Evolutionary conservation across 2,113 vertebrate genomes (phyloP), one percentile per base, ranked within the genome.

Genomic region (Equus przewalskii): DNA sequence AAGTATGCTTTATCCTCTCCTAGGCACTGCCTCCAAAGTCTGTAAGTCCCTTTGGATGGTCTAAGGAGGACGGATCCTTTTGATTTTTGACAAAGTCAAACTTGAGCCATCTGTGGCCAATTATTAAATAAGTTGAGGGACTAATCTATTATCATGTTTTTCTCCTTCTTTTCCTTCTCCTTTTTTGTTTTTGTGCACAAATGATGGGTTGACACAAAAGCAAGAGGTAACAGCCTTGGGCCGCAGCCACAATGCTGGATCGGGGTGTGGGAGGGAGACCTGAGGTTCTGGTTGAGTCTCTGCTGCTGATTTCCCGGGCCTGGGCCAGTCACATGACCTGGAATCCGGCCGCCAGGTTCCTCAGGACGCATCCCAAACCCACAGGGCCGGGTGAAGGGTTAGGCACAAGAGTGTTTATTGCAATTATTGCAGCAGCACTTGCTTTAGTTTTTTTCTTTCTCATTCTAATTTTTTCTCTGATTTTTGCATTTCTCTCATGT

Each of bases 351-450:
- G 13, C 56, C 16, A 6, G 33, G 13, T 7, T 51, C 36, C 41
- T 26, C 10, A 7, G 64, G n/a, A 41, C n/a, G 21, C 0, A 5
- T 26, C 15, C 11, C 0, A 44, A 49, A 15, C 11, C 1, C 12
- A 7, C 33, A 19, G 1, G 0, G 0, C 11, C 5, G 81, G n/a
- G 30, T 15, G 28, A 19, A 36, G 62, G 19, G 12, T 41, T 13
- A 9, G 30, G 75, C 6, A 0, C 2, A 22, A 22, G 49, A 58
- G 49, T 6, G 51, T 54, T 54, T 13, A 54, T 54, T 14, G 5
- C 1, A 3, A 9, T 1, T 0, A 18, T 3, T 4, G n/a, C 3
- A 21, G 83, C 22, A 3, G 5, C 2, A 0, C 15, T 8, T 15
- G 28, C 33, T 36, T 2, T 2, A 12, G 30, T 2, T 36, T 49